Evolutionary conservation across 1,140 invertebrate species (phyloP).

Genomic region (Zophobas morio): DNA sequence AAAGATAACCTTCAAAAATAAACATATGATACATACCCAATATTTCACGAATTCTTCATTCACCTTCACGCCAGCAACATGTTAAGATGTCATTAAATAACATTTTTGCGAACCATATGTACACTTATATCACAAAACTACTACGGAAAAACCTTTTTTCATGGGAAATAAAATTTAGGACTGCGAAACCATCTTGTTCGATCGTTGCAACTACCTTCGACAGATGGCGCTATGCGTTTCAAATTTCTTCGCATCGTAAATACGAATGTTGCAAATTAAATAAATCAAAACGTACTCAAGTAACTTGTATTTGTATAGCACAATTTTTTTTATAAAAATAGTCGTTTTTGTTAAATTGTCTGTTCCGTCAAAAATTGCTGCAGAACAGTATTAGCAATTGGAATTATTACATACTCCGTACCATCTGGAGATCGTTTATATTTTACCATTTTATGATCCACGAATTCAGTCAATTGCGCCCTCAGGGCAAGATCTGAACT

Average conservation of each 20-base stretch:
- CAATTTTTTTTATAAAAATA: not conserved
- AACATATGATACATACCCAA: slow-evolving; percentile 45
- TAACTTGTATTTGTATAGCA: slow-evolving; percentile 3
- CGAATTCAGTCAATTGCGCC: slow-evolving; percentile 92
- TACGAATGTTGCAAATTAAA: not conserved
- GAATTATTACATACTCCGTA: slow-evolving; percentile 85
- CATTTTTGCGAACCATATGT: slow-evolving; percentile 11
- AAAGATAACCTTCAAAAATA: slow-evolving; percentile 50
- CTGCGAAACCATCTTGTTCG: slow-evolving; percentile 33
- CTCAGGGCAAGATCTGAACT: slow-evolving; percentile 90
- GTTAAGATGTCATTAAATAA: slow-evolving; percentile 10
- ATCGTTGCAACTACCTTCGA: slow-evolving; percentile 5
- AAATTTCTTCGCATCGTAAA: not conserved
- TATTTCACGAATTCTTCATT: slow-evolving; percentile 19
- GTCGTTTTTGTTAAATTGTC: not conserved
- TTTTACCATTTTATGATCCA: slow-evolving; percentile 92
- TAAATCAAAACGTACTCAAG: not conserved
- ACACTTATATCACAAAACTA: slow-evolving; percentile 16
- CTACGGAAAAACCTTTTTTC: not conserved
- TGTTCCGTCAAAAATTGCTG: slow-evolving; percentile 81
- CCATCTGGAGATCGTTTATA: slow-evolving; percentile 84
- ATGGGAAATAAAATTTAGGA: slow-evolving; percentile 33
- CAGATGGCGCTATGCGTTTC: slow-evolving; percentile 13
- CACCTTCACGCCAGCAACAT: not conserved
- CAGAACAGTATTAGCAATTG: slow-evolving; percentile 81